Base-by-base conservation (phyloP, 2,797 vertebrate species). In the Crenuchus spilurus region DNA sequence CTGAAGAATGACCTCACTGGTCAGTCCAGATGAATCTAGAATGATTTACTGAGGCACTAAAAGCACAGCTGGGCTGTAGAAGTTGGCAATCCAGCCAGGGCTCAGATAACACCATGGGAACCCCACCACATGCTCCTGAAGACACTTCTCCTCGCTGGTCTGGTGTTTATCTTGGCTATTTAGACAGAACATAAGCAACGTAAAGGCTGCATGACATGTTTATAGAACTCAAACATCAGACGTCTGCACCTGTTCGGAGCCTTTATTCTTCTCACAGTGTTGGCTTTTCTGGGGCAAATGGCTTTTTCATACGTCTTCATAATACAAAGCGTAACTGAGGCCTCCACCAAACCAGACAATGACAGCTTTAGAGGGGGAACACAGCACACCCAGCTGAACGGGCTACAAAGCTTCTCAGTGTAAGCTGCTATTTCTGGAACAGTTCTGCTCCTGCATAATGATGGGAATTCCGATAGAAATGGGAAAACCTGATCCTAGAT, bases 61-160 rank as follows among this genome's bases (percentile, higher is more conserved):
- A 41, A 26, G 26, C 57, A 78, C 39, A 28, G 41, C 69, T 61
- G 46, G 49, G 75, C 48, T 66, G 75, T 24, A 18, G 3, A 20
- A 18, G 7, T 2, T 48, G 48, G 2, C 70, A 71, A 24, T 64
- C 14, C 24, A 16, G 26, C 61, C 24, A 46, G 26, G 70, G 16
- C 13, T 76, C 75, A 77, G 52, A 80, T 80, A 77, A 86, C 80
- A 66, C 16, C 52, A 83, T 77, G 76, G 87, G 81, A 89, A 84
- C 78, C 78, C 74, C n/a, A n/a, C n/a, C n/a, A n/a, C n/a, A n/a
- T n/a, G n/a, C n/a, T n/a, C n/a, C n/a, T n/a, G n/a, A n/a, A n/a
- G 8, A 63, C 52, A 69, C 54, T 39, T 7, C 48, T 24, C 30
- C 48, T 51, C 57, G 72, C 37, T 49, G n/a, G n/a, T 28, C 24